Evolutionary conservation across 1,140 invertebrate genomes (phyloP), one percentile per base, ranked within the genome.

Genomic region (Halesus radiatus): DNA sequence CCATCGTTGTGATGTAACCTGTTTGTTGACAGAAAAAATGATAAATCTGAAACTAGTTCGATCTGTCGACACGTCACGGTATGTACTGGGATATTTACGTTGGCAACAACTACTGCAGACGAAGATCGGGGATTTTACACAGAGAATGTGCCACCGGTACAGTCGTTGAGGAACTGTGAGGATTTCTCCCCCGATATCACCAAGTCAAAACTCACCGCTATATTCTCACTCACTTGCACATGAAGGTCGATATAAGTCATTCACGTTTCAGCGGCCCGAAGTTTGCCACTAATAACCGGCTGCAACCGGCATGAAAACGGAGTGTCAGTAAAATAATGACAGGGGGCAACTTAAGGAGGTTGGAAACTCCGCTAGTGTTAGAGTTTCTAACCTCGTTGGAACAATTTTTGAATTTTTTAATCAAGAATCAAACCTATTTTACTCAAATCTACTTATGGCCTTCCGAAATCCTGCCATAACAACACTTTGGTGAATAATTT

Each of bases 1-100:
- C 78, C 78, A 79, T 79, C 3, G 52, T 79, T 73, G 70, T 79
- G 78, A 79, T 75, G 78, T 79, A 79, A 79, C 78, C 78, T 79
- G 53, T 64, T 74, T 64, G 70, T 75, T 75, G 78, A 74, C 78
- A 79, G 68, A 79, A 79, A 29, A 74, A 79, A 66, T 16, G 20
- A 26, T 13, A 45, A 45, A 45, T 45, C 37, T 62, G 53, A 50
- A 72, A 72, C 22, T 72, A 20, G 68, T 72, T 75, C 53, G 73
- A 22, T 53, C 29, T 58, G 18, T 20, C 26, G 54, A 58, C 56
- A 18, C 53, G 45, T 45, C 37, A 45, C 37, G 37, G 37, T 13
- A 13, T 3, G 37, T 45, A 45, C 8, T 45, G 37, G 37, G 37
- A 45, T 45, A 60, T 45, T 62, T 62, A 45, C 50, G 54, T 78